These are phyloP conservation scores for Todiramphus chloris DNA, from an alignment of 2,113 vertebrate genomes.

Conservation along the genomic window DNA sequence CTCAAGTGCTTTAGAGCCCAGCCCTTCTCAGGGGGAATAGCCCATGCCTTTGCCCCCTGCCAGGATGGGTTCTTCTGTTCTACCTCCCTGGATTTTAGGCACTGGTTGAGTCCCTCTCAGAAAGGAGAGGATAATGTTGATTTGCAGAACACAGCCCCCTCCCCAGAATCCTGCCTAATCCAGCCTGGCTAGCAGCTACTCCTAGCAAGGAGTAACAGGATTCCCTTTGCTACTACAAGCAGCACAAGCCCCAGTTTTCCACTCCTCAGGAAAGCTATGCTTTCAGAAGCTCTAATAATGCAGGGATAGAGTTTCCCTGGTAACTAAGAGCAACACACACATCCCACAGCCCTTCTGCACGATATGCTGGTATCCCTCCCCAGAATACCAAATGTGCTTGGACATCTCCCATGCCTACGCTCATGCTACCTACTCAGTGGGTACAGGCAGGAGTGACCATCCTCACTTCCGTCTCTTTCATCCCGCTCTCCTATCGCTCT, in stretches of 20 bases:
- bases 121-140: not conserved
- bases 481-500: not conserved
- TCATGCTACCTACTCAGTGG: not conserved
- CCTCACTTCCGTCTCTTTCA: not conserved
- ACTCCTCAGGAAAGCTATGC: constrained; percentile 29
- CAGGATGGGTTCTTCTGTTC: not conserved
- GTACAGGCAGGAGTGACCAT: not conserved
- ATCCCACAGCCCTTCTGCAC: constrained; percentile 39
- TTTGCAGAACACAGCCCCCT: not conserved
- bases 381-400: constrained; percentile 11
- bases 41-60: not conserved
- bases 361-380: not conserved
- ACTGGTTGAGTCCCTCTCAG: not conserved
- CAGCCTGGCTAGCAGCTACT: not conserved
- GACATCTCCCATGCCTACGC: not conserved
- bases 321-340: not conserved
- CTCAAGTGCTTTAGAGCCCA: not conserved
- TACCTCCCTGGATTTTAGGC: not conserved
- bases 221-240: constrained; percentile 31
- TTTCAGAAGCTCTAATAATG: constrained; percentile 40
- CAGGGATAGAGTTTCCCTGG: constrained; percentile 38
- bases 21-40: not conserved
- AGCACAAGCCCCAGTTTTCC: not conserved
- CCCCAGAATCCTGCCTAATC: not conserved
- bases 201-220: constrained; percentile 16